Conservation (phyloP, 2,888 invertebrate genomes). For the Meganola albula region DNA sequence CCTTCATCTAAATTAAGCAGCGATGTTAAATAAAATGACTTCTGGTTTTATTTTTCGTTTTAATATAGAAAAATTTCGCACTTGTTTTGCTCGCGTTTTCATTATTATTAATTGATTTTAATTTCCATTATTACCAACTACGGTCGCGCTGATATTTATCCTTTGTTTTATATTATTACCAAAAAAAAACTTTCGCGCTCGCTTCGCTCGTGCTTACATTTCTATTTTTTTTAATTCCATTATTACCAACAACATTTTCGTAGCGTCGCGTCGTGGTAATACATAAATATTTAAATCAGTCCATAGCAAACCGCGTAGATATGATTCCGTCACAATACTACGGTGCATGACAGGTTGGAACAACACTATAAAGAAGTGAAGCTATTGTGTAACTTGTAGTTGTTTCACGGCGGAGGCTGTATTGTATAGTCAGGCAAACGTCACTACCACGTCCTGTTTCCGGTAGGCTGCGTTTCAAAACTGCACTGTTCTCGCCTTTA, state of each 20-base stretch:
- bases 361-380: slow-evolving; percentile 33
- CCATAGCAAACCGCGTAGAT: not conserved
- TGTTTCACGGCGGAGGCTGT: slow-evolving; percentile 34
- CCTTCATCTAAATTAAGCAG: no score
- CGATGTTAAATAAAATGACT: no score
- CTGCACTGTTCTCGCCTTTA: slow-evolving; percentile 29
- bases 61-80: no score
- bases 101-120: no score
- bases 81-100: no score
- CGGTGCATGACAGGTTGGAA: slow-evolving; percentile 20
- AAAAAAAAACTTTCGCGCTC: no score
- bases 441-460: slow-evolving; percentile 51
- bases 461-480: slow-evolving; percentile 42
- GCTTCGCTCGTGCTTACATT: no score
- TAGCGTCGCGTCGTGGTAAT: not conserved
- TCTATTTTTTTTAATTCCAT: not conserved
- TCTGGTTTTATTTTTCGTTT: no score
- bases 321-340: not conserved
- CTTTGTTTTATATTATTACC: no score
- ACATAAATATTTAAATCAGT: no score
- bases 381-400: slow-evolving; percentile 33
- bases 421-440: slow-evolving; percentile 45
- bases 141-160: no score
- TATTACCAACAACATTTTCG: not conserved
- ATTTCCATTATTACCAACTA: no score